Evolutionary conservation across 2,113 vertebrate species (phyloP).

Genomic region (Hylia prasina): DNA sequence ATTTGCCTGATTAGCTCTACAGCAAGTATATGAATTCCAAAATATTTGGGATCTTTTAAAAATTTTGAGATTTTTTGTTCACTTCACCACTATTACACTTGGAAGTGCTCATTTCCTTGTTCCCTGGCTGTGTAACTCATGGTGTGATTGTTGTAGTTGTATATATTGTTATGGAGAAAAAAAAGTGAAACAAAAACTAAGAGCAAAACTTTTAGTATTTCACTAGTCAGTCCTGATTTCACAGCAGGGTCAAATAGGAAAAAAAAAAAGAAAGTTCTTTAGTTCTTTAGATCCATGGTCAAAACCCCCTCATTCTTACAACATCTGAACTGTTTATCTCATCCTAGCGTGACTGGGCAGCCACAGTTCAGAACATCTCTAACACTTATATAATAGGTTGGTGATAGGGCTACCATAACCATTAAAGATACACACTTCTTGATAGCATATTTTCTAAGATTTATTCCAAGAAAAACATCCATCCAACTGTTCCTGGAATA

Average conservation of each 20-base stretch:
- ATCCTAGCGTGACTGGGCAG: background rate
- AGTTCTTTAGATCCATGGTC: background rate
- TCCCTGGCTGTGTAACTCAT: background rate
- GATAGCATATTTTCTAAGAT: background rate
- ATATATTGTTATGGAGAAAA: background rate
- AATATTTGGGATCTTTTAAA: background rate
- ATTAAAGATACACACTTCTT: background rate
- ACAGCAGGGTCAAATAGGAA: background rate
- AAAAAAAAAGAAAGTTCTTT: background rate
- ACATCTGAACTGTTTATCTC: background rate
- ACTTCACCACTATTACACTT: background rate
- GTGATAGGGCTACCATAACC: background rate
- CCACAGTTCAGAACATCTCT: background rate
- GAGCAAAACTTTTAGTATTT: background rate
- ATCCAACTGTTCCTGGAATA: background rate
- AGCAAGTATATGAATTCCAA: background rate
- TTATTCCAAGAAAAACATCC: background rate
- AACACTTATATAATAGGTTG: accelerated
- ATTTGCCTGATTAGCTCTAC: background rate
- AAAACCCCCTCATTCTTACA: background rate
- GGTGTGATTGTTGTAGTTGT: accelerated
- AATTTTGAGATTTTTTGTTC: background rate
- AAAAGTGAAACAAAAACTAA: background rate
- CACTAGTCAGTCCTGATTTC: background rate
- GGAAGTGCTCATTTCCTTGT: background rate